phyloP scores from a whole-genome alignment of 1,140 invertebrate genomes.

The Drosophila rufa region DNA sequence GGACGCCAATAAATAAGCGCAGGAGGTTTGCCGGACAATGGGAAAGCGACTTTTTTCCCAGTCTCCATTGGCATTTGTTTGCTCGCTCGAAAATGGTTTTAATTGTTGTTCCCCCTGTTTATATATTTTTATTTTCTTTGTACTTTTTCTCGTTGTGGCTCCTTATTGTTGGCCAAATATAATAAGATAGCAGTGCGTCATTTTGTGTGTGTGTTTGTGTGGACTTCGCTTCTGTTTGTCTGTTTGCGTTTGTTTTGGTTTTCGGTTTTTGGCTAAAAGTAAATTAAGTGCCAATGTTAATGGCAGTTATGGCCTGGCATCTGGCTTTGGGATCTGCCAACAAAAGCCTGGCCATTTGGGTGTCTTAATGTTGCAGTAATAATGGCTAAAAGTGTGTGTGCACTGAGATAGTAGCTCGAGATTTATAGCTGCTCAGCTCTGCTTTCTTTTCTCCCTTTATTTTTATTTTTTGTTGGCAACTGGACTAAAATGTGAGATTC shows the following conservation, averaged over 20 bases:
- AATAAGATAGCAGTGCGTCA: conserved; percentile 76
- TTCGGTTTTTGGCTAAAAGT: conserved; percentile 75
- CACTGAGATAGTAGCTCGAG: conserved; percentile 70
- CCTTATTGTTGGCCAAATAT: conserved; percentile 78
- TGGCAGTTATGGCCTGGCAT: conserved; percentile 78
- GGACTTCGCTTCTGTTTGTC: conserved; percentile 45
- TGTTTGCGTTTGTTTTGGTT: conserved; percentile 73
- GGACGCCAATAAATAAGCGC: conserved; percentile 81
- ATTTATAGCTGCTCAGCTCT: conserved; percentile 64
- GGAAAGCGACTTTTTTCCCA: conserved; percentile 47
- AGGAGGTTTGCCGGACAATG: conserved; percentile 51
- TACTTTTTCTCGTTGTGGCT: conserved; percentile 34
- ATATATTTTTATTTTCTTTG: conserved; percentile 48
- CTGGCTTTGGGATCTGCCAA: conserved; percentile 70
- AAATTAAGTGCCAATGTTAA: conserved; percentile 83
- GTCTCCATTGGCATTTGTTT: conserved; percentile 53
- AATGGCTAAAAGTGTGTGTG: conserved; percentile 77
- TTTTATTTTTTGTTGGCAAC: conserved; percentile 27
- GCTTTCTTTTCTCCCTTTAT: conserved; percentile 28
- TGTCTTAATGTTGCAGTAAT: conserved; percentile 82
- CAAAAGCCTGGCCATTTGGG: conserved; percentile 73
- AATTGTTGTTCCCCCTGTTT: conserved; percentile 69
- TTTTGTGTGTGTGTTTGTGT: conserved; percentile 49
- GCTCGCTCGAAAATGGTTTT: conserved; percentile 78
- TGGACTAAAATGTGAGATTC: conserved; percentile 35